Percentiles rank a stretch among this genome's conserved stretches.
Evolutionary conservation across 2,888 invertebrate species (phyloP).

Genomic region (Phragmatobia fuliginosa): DNA sequence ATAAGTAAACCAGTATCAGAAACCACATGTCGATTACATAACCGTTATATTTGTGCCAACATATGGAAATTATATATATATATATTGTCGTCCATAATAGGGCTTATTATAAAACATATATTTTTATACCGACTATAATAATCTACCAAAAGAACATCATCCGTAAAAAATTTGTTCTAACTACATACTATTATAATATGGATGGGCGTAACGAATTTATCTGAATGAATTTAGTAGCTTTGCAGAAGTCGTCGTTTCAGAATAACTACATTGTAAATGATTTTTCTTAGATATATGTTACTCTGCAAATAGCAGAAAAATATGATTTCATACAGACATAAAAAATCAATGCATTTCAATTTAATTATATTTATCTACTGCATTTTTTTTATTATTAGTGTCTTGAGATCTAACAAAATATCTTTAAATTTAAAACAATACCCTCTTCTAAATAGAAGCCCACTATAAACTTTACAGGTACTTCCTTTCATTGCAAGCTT

Average conservation of each 20-base stretch:
- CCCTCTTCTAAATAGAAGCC: neutral
- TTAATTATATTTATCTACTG: too few species aligned
- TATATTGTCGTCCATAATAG: neutral
- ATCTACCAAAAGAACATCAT: neutral
- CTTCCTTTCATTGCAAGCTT: neutral
- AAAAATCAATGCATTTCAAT: too few species aligned
- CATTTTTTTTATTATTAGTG: too few species aligned
- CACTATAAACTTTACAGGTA: neutral
- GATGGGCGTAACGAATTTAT: neutral
- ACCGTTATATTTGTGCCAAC: constrained; percentile 5
- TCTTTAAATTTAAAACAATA: too few species aligned
- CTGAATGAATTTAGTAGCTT: neutral
- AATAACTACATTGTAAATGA: neutral
- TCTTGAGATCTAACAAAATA: too few species aligned
- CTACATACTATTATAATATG: neutral
- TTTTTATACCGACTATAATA: neutral
- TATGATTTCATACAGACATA: too few species aligned
- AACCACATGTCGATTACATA: constrained; percentile 21
- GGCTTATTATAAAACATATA: neutral
- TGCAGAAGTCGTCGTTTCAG: neutral
- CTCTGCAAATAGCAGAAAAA: neutral
- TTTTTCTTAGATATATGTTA: neutral
- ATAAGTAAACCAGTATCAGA: constrained; percentile 16
- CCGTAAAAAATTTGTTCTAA: neutral
- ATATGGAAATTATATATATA: constrained; percentile 1